Evolutionary conservation across 2,797 vertebrate genomes (phyloP), one percentile per base, ranked within the genome.

Genomic region (Cirrhinus molitorella): DNA sequence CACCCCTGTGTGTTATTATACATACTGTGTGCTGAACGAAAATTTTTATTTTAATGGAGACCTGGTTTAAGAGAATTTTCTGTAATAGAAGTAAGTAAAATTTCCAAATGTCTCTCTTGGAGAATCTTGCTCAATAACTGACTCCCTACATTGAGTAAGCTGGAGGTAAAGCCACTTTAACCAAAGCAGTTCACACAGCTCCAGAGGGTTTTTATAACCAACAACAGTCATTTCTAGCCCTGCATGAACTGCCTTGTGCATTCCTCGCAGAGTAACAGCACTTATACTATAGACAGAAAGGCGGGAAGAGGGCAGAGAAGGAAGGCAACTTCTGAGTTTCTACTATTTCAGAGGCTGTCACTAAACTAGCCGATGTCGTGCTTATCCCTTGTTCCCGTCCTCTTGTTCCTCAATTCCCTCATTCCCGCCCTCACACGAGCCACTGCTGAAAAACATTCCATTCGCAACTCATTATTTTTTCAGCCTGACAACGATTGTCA

Each of bases 381-480:
- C 51, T 83, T 78, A 70, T 83, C 25, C 49, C 63, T 80, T 70
- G 43, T 73, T 82, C 40, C 40, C 28, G 57, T 67, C 55, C 25
- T 82, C 49, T 85, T 65, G 43, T 66, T 81, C 73, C 75, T 72
- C 74, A 71, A 78, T 61, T 79, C 74, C 51, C 23, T 74, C 65
- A 37, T 63, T 78, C 73, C 79, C 34, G 7, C 53, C 53, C 37
- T 85, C 77, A 80, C 63, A 81, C 72, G 75, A 92, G 84, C 68
- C 71, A 90, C 85, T 90, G 88, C 90, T 88, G 90, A 93, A 88
- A 79, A 87, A 90, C 87, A 17, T 89, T 92, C 86, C 88, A 84
- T 90, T 82, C 92, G 14, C 72, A 43, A 83, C 82, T 94, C 92
- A 94, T 94, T 93, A 93, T 93, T 92, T 93, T 92, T 92, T 90